phyloP scores from a whole-genome alignment of 64 coral and sea anemone genomes.

The Acropora yongei region DNA sequence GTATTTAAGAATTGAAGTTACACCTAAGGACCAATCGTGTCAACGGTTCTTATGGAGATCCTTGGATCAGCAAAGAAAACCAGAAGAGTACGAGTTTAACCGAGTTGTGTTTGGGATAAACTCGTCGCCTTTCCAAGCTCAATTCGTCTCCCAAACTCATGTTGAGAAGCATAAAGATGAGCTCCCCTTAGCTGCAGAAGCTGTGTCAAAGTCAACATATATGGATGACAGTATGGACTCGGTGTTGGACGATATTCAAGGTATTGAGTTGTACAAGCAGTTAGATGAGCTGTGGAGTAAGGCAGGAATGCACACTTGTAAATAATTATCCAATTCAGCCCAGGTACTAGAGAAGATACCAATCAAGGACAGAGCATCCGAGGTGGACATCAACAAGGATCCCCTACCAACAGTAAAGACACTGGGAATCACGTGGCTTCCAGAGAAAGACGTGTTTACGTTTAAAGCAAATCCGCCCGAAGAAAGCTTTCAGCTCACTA shows the following conservation, averaged over 20 bases:
- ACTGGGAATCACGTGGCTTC: neutral
- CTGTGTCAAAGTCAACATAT: slow-evolving; percentile 60
- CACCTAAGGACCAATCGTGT: slow-evolving; percentile 8
- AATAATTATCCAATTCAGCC: slow-evolving; percentile 3
- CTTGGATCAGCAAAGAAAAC: neutral
- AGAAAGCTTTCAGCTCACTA: neutral
- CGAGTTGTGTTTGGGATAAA: slow-evolving; percentile 66
- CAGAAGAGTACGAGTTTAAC: slow-evolving; percentile 54
- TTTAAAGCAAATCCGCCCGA: neutral
- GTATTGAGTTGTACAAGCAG: slow-evolving; percentile 2
- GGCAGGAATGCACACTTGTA: neutral
- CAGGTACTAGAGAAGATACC: neutral
- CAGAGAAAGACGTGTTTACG: neutral
- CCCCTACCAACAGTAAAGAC: neutral
- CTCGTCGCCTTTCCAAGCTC: slow-evolving; percentile 51
- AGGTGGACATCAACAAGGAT: neutral
- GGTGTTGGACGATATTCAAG: slow-evolving; percentile 14
- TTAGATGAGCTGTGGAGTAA: neutral
- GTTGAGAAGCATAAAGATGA: slow-evolving; percentile 35
- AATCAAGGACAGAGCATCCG: neutral
- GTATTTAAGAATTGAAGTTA: slow-evolving; percentile 21
- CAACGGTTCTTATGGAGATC: slow-evolving; percentile 62
- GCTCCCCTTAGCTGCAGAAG: slow-evolving; percentile 64
- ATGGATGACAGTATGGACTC: slow-evolving; percentile 53
- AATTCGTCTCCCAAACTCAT: slow-evolving; percentile 57